Base-by-base conservation (phyloP, 2,888 invertebrate species). In the Volucella bombylans region DNA sequence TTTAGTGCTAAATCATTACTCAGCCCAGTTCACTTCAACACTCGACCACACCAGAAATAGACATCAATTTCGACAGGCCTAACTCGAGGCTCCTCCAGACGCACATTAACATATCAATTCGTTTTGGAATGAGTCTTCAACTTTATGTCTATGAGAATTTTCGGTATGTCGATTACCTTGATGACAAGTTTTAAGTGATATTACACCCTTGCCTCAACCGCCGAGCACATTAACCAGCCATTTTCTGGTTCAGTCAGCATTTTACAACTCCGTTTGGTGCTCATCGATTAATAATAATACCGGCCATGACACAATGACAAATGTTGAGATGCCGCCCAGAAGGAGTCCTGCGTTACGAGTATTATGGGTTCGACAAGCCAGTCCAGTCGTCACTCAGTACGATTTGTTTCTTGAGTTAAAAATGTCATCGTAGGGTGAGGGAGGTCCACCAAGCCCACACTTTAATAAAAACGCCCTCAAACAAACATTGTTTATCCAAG, bases 241-340 rank as follows among this genome's bases (percentile, higher is more conserved):
- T 39, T 61, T 50, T 71, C 39, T 61, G 41, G 3, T 15, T 41
- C 31, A 50, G 50, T 61, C 71, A 61, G 50, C 55, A 41, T 31
- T 47, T 49, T 10, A 61, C 49, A 38, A 14, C 23, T 69, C 31
- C 6, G 15, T 31, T 71, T 61, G 12, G 6, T n/a, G 49, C 8
- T 57, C 41, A 61, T 71, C 59, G 71, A 71, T 71, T 59, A 11
- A 41, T 57, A 15, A 69, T 69, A 57, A 57, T 23, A 11, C 45
- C 38, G 57, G 12, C 41, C 49, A 69, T 59, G 57, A 59, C 59
- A 61, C 31, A 57, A 57, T 68, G 38, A 57, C 55, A 61, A 50
- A 49, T 57, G 47, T 47, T 9, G 64, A 38, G n/a, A 23, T 12
- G 4, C 47, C 1, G 31, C 6, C 31, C 31, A 31, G 6, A 31